Percentiles rank a stretch among this genome's conserved stretches.
Evolutionary conservation across 2,113 vertebrate genomes (phyloP).

Genomic region (Coregonus clupeaformis): DNA sequence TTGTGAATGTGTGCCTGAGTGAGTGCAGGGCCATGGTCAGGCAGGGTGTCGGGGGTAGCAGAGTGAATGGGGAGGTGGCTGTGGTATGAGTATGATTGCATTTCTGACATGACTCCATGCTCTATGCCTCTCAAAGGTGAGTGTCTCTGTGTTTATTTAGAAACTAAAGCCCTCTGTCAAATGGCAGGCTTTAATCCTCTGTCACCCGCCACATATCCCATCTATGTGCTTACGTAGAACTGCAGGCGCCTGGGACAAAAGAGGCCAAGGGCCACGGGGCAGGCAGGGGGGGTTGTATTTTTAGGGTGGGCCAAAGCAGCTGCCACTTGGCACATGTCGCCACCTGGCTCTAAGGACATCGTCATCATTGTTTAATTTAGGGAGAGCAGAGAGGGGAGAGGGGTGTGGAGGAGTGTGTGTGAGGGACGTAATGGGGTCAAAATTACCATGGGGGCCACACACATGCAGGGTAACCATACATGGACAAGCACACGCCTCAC

Average conservation of each 20-base stretch:
- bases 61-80: conserved; percentile 19
- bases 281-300: conserved; percentile 56
- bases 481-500: conserved; percentile 64
- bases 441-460: conserved; percentile 59
- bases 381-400: conserved; percentile 41
- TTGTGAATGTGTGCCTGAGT: conserved; percentile 15
- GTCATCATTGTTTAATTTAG: conserved; percentile 66
- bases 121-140: conserved; percentile 67
- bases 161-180: conserved; percentile 63
- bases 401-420: neutral
- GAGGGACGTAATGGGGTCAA: conserved; percentile 15
- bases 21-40: conserved; percentile 10
- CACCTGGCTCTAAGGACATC: conserved; percentile 67
- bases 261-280: conserved; percentile 58
- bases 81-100: conserved; percentile 29
- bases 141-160: conserved; percentile 70
- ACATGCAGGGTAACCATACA: conserved; percentile 59
- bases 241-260: conserved; percentile 71
- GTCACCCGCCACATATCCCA: conserved; percentile 68
- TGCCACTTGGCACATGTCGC: conserved; percentile 72
- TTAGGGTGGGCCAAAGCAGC: conserved; percentile 68
- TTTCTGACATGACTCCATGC: conserved; percentile 57
- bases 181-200: conserved; percentile 64
- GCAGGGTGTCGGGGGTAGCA: conserved; percentile 16
- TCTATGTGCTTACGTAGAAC: conserved; percentile 66